phyloP scores from a whole-genome alignment of 1,140 invertebrate genomes.

The Danaus plexippus region DNA sequence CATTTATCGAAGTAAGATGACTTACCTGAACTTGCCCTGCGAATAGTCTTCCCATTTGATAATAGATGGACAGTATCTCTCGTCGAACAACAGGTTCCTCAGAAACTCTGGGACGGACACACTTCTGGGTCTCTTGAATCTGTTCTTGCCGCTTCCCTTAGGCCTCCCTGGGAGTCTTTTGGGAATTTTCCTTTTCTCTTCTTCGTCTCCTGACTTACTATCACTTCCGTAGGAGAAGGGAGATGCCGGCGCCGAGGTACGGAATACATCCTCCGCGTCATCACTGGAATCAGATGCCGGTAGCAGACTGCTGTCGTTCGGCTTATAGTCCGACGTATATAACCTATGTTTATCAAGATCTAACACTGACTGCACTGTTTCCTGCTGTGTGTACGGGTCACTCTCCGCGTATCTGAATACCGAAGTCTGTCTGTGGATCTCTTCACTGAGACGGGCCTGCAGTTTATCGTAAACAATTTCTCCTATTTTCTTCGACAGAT shows the following conservation, averaged over 20 bases:
- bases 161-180: slow-evolving; percentile 62
- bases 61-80: slow-evolving; percentile 82
- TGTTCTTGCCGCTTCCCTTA: slow-evolving; percentile 68
- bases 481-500: slow-evolving; percentile 46
- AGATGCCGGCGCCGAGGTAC: slow-evolving; percentile 43
- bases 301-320: slow-evolving; percentile 37
- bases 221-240: slow-evolving; percentile 55
- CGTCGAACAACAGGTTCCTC: slow-evolving; percentile 82
- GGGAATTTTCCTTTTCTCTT: slow-evolving; percentile 51
- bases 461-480: slow-evolving; percentile 68
- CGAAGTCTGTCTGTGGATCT: slow-evolving; percentile 41
- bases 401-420: slow-evolving; percentile 48
- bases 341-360: slow-evolving; percentile 50
- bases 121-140: slow-evolving; percentile 78
- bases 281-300: slow-evolving; percentile 49
- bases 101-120: slow-evolving; percentile 83
- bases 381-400: slow-evolving; percentile 41
- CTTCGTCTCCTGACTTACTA: slow-evolving; percentile 58
- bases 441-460: slow-evolving; percentile 45
- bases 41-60: slow-evolving; percentile 92
- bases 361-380: slow-evolving; percentile 41
- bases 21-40: slow-evolving; percentile 82
- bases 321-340: slow-evolving; percentile 43
- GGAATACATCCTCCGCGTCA: slow-evolving; percentile 49
- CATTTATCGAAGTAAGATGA: slow-evolving; percentile 9